A percentile compares a stretch with the other conserved stretches of the same genome.
Evolutionary conservation across 2,888 invertebrate species (phyloP).

Genomic region (Pollenia labialis): DNA sequence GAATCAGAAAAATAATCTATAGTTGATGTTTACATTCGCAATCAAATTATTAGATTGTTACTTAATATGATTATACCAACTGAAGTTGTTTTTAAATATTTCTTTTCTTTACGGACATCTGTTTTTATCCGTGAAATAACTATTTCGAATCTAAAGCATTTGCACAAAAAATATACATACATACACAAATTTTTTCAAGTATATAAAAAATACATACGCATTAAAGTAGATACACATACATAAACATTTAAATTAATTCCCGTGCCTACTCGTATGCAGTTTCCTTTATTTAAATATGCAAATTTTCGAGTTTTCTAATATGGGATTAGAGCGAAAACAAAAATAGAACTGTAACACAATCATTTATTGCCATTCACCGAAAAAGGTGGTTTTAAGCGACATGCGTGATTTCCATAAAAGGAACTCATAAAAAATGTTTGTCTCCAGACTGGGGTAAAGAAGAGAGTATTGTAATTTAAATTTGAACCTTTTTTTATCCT

Average conservation of each 20-base stretch:
- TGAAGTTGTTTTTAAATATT: too few relatives aligned
- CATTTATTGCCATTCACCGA: conserved; percentile 49
- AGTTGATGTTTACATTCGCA: too few relatives aligned
- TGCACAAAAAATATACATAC: not conserved
- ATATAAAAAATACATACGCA: not conserved
- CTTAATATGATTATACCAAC: too few relatives aligned
- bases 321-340: conserved; percentile 51
- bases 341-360: conserved; percentile 66
- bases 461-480: conserved; percentile 68
- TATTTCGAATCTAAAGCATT: not conserved
- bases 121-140: not conserved
- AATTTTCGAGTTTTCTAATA: conserved; percentile 58
- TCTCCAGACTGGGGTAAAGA: conserved; percentile 4
- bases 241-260: conserved; percentile 1
- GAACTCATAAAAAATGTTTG: conserved; percentile 13
- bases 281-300: conserved; percentile 66
- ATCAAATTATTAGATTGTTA: too few relatives aligned
- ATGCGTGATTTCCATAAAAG: conserved; percentile 45
- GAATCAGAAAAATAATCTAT: too few relatives aligned
- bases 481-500: conserved; percentile 58
- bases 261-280: not conserved
- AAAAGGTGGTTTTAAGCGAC: conserved; percentile 56
- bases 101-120: not conserved
- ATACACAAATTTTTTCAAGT: not conserved
- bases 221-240: not conserved